phyloP scores from a whole-genome alignment of 2,888 invertebrate species.

The Oligia strigilis region DNA sequence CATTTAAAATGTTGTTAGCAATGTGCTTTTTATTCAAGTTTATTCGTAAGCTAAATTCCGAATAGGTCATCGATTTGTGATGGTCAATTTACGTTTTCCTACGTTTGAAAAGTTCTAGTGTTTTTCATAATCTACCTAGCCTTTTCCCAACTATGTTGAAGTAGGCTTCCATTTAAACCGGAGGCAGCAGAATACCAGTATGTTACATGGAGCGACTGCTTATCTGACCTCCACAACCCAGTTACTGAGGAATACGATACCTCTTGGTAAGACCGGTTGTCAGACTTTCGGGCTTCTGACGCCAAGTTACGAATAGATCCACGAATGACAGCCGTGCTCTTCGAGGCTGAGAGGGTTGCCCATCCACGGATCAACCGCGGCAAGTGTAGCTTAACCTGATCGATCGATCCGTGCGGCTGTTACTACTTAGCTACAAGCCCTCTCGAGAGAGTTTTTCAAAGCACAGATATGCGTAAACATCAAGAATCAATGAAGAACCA shows the following conservation, averaged over 20 bases:
- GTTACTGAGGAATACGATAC: not conserved
- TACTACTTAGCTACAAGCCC: too few relatives aligned
- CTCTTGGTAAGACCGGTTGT: not conserved
- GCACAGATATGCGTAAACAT: not conserved
- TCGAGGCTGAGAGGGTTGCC: not conserved
- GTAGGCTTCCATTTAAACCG: too few relatives aligned
- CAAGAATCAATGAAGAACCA: not conserved
- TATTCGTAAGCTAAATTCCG: not conserved
- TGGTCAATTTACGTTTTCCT: not conserved
- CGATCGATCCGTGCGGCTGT: too few relatives aligned
- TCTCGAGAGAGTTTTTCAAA: not conserved
- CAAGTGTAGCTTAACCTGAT: too few relatives aligned
- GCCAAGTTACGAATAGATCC: not conserved
- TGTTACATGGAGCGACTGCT: not conserved
- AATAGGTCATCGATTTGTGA: not conserved
- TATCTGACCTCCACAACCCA: too few relatives aligned
- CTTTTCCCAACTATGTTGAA: not conserved
- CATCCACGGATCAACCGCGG: not conserved
- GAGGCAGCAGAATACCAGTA: not conserved
- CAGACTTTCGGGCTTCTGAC: too few relatives aligned
- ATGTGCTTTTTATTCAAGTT: not conserved
- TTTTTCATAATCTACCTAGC: not conserved
- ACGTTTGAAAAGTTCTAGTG: not conserved
- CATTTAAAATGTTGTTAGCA: not conserved
- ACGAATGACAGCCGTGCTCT: too few relatives aligned